Base-by-base conservation (phyloP, 2,888 invertebrate genomes). In the Druceiella hillmani region DNA sequence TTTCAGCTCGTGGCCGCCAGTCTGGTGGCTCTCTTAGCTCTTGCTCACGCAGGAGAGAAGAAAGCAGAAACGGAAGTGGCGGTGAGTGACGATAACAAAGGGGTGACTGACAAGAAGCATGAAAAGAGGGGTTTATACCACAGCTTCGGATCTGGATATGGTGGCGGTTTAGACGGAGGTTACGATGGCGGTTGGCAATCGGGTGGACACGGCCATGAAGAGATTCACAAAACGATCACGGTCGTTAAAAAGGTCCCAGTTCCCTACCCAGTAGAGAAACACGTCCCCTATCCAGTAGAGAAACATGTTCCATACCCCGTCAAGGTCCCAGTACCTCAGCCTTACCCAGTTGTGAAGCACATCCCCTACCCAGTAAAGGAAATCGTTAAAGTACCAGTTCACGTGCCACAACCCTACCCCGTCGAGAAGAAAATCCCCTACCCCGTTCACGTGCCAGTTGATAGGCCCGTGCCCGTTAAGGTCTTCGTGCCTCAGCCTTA, bases 111-210 rank as follows among this genome's bases (percentile, higher is more conserved):
- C 36, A 81, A 81, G 45, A 84, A 84, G 56, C 81, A 83, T 50
- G 81, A 83, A 57, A 83, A 84, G 49, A 87, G 87, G 59, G 78
- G 87, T 53, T 86, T 87, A 38, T 64, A 87, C 39, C 74, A 75
- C 52, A 66, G 72, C 39, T 57, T 59, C 45, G 75, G 75, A 47
- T 67, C 76, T 41, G 74, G 75, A 41, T 72, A 69, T 45, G 68
- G 66, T 42, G 61, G 62, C 25, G 57, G 61, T 33, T 58, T 60
- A 31, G 62, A 61, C 11, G 62, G 61, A 24, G 53, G 55, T 14
- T 53, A 48, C 32, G 55, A 52, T 12, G 52, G 45, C 40, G 55
- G 51, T 5, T 65, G 61, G 4, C 52, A 55, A 25, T 61, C 54
- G 28, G 62, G 61, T 24, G 66, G 64, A 25, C 58, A 59, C 30